These are phyloP conservation scores for Psammodynastes pulverulentus DNA, from an alignment of 2,113 vertebrate species.

Conservation along the genomic window DNA sequence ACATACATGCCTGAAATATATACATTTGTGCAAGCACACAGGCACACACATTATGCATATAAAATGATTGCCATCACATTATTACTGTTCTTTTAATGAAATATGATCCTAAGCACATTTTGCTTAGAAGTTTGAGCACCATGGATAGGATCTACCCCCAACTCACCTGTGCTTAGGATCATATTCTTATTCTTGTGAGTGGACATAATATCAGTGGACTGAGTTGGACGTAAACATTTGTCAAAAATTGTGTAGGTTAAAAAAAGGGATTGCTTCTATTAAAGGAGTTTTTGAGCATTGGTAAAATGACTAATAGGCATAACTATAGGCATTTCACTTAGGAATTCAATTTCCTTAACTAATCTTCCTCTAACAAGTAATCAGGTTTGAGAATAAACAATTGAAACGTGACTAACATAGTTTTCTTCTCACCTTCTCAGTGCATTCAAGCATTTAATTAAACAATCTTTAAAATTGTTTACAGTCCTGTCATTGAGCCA, in stretches of 20 bases:
- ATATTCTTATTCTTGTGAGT: slow-evolving; percentile 44
- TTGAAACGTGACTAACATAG: slow-evolving; percentile 42
- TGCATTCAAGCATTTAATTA: slow-evolving; percentile 64
- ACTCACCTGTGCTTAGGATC: neutral
- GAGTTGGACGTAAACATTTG: slow-evolving; percentile 59
- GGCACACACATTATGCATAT: slow-evolving; percentile 61
- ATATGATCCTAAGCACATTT: slow-evolving; percentile 60
- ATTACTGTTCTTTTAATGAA: slow-evolving; percentile 65
- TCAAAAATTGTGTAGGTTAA: slow-evolving; percentile 40
- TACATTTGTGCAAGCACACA: slow-evolving; percentile 40
- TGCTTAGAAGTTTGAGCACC: neutral
- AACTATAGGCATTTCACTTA: slow-evolving; percentile 44
- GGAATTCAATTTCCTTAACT: slow-evolving; percentile 42
- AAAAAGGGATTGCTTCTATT: slow-evolving; percentile 36
- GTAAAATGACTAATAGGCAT: slow-evolving; percentile 44
- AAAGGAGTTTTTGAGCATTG: slow-evolving; percentile 44
- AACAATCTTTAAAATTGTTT: slow-evolving; percentile 61
- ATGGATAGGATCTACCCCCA: neutral
- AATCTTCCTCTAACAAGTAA: slow-evolving; percentile 59
- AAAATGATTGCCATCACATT: slow-evolving; percentile 80
- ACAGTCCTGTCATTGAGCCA: slow-evolving; percentile 53
- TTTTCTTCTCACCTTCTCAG: slow-evolving; percentile 62
- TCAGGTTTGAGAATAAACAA: slow-evolving; percentile 61
- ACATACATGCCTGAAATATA: slow-evolving; percentile 53
- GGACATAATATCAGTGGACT: slow-evolving; percentile 58